Evolutionary conservation across 1,140 invertebrate species (phyloP).

Genomic region (Papilio aristodemus): DNA sequence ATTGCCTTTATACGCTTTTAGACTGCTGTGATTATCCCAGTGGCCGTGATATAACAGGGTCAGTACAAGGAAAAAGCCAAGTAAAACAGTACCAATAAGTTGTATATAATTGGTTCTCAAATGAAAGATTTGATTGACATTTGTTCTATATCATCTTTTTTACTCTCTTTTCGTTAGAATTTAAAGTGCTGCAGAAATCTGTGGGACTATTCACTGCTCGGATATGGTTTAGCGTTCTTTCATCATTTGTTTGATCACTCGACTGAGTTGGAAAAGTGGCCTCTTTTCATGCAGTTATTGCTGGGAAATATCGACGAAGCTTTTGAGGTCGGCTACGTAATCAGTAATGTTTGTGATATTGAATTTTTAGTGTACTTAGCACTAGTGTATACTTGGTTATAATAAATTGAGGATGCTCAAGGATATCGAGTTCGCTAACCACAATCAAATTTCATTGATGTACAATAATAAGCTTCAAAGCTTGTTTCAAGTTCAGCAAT

Average conservation of each 20-base stretch:
- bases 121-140: too few relatives aligned
- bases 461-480: neutral
- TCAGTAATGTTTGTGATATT: neutral
- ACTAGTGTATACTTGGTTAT: too few relatives aligned
- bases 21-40: too few relatives aligned
- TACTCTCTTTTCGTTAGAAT: neutral
- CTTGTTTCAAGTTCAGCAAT: neutral
- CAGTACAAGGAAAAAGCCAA: too few relatives aligned
- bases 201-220: neutral
- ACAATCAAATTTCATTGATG: neutral
- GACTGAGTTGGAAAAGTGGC: slow-evolving; percentile 9
- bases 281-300: slow-evolving; percentile 14
- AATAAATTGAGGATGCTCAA: too few relatives aligned
- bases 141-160: neutral
- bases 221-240: slow-evolving; percentile 7
- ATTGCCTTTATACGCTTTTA: too few relatives aligned
- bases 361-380: neutral
- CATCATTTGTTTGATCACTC: slow-evolving; percentile 20
- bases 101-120: too few relatives aligned
- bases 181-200: neutral
- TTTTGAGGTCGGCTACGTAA: neutral
- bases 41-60: too few relatives aligned
- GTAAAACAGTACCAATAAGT: too few relatives aligned
- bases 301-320: slow-evolving; percentile 5
- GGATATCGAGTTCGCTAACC: too few relatives aligned